A percentile compares a stretch with the other conserved stretches of the same genome.
Conservation (phyloP, 2,888 invertebrate species). For the Thalpophila matura region DNA sequence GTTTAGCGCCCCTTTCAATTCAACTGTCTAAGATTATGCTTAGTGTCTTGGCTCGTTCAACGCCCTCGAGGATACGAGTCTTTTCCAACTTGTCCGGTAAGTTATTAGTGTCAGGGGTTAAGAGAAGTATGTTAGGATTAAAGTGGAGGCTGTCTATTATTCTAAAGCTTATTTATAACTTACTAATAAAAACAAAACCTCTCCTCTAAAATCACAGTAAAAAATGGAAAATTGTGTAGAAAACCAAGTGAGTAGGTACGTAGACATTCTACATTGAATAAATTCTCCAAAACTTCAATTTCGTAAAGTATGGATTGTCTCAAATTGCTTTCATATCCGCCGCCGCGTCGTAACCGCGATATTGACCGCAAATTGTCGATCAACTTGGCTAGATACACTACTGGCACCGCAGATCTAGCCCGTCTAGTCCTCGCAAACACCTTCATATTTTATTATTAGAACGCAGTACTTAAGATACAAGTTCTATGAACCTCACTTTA, state of each 20-base stretch:
- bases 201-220: not conserved
- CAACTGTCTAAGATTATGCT: slow-evolving; percentile 48
- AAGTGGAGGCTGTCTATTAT: slow-evolving; percentile 8
- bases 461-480: slow-evolving; percentile 50
- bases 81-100: slow-evolving; percentile 38
- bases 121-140: slow-evolving; percentile 30
- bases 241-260: not conserved
- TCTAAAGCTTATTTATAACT: not conserved
- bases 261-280: not conserved
- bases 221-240: not conserved
- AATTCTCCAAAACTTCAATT: slow-evolving; percentile 34
- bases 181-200: not conserved
- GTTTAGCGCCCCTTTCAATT: slow-evolving; percentile 47
- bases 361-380: slow-evolving; percentile 71
- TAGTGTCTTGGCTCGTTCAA: slow-evolving; percentile 45
- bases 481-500: slow-evolving; percentile 61
- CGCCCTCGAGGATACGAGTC: slow-evolving; percentile 44
- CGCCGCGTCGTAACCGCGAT: slow-evolving; percentile 67
- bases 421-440: slow-evolving; percentile 51
- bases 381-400: slow-evolving; percentile 61
- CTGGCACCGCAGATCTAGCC: slow-evolving; percentile 35
- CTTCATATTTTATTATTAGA: slow-evolving; percentile 62
- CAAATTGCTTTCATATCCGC: slow-evolving; percentile 77
- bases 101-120: slow-evolving; percentile 53
- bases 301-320: slow-evolving; percentile 62